phyloP scores from a whole-genome alignment of 2,113 vertebrate genomes.

The Actinemys pallida region DNA sequence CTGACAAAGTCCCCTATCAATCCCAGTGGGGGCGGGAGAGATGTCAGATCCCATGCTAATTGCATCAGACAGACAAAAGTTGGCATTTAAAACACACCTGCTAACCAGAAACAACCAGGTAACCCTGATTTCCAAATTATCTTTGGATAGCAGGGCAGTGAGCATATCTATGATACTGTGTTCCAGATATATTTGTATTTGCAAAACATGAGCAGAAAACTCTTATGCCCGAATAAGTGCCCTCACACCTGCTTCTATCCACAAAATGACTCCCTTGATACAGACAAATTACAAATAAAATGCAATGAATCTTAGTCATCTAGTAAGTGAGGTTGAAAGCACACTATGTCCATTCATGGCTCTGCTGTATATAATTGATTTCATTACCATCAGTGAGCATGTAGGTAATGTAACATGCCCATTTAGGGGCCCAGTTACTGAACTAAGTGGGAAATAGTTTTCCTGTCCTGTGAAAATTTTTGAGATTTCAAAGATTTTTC shows the following conservation, averaged over 20 bases:
- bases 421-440: slow-evolving; percentile 9
- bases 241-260: background rate
- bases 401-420: slow-evolving; percentile 28
- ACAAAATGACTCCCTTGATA: background rate
- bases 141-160: background rate
- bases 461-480: background rate
- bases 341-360: background rate
- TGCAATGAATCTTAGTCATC: fast-evolving
- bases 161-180: background rate
- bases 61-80: background rate
- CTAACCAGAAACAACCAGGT: slow-evolving; percentile 7
- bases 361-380: background rate
- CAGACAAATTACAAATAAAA: slow-evolving; percentile 7
- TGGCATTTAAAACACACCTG: slow-evolving; percentile 12
- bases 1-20: background rate
- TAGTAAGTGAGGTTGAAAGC: background rate
- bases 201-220: background rate
- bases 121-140: slow-evolving; percentile 11
- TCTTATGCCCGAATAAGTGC: background rate
- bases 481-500: background rate
- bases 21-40: background rate
- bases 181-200: background rate
- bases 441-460: background rate
- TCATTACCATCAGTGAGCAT: background rate
- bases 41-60: background rate